phyloP scores from a whole-genome alignment of 1,140 invertebrate species.

The Ruditapes philippinarum region DNA sequence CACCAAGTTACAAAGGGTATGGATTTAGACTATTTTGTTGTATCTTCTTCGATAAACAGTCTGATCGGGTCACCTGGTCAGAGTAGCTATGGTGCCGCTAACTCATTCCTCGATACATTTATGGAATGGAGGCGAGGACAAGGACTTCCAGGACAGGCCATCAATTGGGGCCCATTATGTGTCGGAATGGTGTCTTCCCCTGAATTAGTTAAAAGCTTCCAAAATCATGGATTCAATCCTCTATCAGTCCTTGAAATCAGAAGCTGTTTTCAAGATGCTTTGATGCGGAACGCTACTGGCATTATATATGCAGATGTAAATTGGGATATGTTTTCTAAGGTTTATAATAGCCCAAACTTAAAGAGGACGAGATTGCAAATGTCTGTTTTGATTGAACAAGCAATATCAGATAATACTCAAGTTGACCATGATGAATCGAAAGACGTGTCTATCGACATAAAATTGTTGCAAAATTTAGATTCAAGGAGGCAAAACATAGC shows the following conservation, averaged over 20 bases:
- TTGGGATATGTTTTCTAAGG: constrained; percentile 25
- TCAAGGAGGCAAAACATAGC: neutral
- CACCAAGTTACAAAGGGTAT: constrained; percentile 65
- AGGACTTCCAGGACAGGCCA: constrained; percentile 60
- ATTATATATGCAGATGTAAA: constrained; percentile 26
- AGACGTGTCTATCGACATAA: neutral
- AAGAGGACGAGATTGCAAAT: neutral
- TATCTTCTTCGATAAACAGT: constrained; percentile 64
- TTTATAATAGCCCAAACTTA: neutral
- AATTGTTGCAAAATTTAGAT: neutral
- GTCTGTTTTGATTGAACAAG: neutral
- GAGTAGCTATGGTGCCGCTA: constrained; percentile 67
- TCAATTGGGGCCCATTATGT: constrained; percentile 66
- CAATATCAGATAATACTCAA: neutral
- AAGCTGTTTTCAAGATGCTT: constrained; percentile 21
- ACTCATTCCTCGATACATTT: constrained; percentile 64
- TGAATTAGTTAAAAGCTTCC: neutral
- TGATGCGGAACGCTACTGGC: neutral
- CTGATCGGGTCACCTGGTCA: constrained; percentile 64
- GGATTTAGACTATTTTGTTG: constrained; percentile 66
- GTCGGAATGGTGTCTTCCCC: constrained; percentile 29
- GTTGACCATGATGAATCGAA: neutral
- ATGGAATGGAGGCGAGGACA: constrained; percentile 44
- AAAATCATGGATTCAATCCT: neutral
- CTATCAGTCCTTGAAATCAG: constrained; percentile 7